These are phyloP conservation scores for Pharmacophagus antenor DNA, from an alignment of 2,888 invertebrate genomes.

Conservation along the genomic window DNA sequence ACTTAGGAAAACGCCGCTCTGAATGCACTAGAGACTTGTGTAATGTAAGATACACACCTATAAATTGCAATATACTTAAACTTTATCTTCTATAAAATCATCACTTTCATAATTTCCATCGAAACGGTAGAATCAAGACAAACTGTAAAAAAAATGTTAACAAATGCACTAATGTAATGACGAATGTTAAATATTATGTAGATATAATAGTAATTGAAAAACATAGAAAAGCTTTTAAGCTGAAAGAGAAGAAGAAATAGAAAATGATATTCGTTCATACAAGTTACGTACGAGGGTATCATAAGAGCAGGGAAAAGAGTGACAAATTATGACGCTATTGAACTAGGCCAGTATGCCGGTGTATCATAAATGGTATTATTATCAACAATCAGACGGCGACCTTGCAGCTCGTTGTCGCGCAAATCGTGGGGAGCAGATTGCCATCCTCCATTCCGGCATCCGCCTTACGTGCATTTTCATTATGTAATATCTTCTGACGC, in stretches of 20 bases:
- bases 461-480: conserved; percentile 71
- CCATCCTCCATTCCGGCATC: conserved; percentile 74
- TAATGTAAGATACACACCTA: not conserved
- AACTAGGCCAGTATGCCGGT: conserved; percentile 67
- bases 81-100: not conserved
- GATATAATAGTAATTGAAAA: too few species aligned
- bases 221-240: too few species aligned
- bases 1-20: conserved; percentile 27
- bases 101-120: not conserved
- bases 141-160: too few species aligned
- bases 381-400: conserved; percentile 75
- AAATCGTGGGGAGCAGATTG: conserved; percentile 76
- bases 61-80: not conserved
- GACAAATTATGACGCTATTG: conserved; percentile 40
- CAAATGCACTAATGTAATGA: too few species aligned
- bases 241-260: too few species aligned
- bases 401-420: conserved; percentile 75
- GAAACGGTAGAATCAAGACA: too few species aligned
- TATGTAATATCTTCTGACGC: conserved; percentile 52
- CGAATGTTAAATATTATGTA: too few species aligned
- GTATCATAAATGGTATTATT: conserved; percentile 68
- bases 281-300: not conserved
- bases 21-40: conserved; percentile 7
- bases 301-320: conserved; percentile 2
- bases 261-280: not conserved